Percentiles rank a stretch among this genome's conserved stretches.
Conservation (phyloP, 2,797 vertebrate species). For the Fistularia tabacaria region DNA sequence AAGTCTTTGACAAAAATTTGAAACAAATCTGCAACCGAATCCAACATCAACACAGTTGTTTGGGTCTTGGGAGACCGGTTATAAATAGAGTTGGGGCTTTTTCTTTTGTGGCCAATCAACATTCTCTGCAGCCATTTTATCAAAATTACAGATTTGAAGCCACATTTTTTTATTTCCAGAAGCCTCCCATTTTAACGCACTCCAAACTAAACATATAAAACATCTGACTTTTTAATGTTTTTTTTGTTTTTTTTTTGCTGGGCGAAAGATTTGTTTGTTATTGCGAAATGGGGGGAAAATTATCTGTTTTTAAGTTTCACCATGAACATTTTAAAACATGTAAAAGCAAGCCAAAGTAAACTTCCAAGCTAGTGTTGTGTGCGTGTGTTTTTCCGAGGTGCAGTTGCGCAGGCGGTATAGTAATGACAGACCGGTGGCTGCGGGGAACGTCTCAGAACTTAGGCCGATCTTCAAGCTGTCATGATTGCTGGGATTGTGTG, state of each 20-base stretch:
- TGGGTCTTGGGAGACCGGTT: slow-evolving; percentile 8
- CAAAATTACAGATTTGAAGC: slow-evolving; percentile 21
- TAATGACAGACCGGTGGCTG: slow-evolving; percentile 37
- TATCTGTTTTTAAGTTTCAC: too few species aligned
- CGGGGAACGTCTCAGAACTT: slow-evolving; percentile 23
- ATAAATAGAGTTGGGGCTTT: background rate
- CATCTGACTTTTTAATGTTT: too few species aligned
- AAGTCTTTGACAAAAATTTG: slow-evolving; percentile 11
- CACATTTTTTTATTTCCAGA: slow-evolving; percentile 11
- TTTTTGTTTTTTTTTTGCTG: too few species aligned
- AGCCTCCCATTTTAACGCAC: slow-evolving; percentile 4
- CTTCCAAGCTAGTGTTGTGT: slow-evolving; percentile 3
- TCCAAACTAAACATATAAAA: slow-evolving; percentile 22
- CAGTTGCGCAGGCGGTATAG: slow-evolving; percentile 19
- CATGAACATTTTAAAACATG: too few species aligned
- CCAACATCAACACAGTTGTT: slow-evolving; percentile 25
- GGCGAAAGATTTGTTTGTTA: slow-evolving; percentile 9
- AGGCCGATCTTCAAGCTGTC: background rate
- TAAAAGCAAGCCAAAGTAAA: background rate
- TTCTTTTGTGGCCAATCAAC: slow-evolving; percentile 13
- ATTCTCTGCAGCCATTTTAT: slow-evolving; percentile 13
- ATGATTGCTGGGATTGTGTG: slow-evolving; percentile 33
- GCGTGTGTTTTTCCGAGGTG: slow-evolving; percentile 16
- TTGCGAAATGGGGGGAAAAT: too few species aligned
- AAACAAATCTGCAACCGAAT: slow-evolving; percentile 11